A percentile compares a stretch with the other conserved stretches of the same genome.
Conservation (phyloP, 1,140 invertebrate genomes). For the Bombus superbus region DNA sequence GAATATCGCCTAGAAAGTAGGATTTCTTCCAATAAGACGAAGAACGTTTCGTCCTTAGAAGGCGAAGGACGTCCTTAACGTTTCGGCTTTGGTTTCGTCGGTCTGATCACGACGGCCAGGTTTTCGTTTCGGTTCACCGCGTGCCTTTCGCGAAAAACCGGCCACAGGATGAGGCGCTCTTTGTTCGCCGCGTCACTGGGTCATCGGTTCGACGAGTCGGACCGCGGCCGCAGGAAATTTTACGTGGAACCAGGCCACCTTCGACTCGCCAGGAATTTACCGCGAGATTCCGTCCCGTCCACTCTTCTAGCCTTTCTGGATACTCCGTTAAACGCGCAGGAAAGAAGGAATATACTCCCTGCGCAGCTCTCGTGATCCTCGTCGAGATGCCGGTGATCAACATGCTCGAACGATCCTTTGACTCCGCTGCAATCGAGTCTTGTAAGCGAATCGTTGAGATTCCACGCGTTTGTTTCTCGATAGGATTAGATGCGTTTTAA, state of each 20-base stretch:
- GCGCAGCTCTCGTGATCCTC: not conserved
- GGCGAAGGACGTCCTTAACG: not conserved
- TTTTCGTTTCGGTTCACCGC: conserved; percentile 26
- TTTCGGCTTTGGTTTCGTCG: not conserved
- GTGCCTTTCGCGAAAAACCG: conserved; percentile 42
- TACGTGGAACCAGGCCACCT: conserved; percentile 48
- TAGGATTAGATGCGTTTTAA: not conserved
- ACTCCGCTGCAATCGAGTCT: not conserved
- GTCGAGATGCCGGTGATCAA: conserved; percentile 13
- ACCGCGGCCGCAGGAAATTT: conserved; percentile 30
- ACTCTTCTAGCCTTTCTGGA: conserved; percentile 13
- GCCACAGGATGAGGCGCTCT: not conserved
- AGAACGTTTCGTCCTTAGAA: too few relatives aligned
- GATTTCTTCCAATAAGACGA: not conserved
- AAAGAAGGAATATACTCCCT: conserved; percentile 12
- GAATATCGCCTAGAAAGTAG: not conserved
- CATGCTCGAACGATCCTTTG: not conserved
- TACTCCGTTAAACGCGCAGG: conserved; percentile 16
- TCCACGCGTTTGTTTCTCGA: not conserved
- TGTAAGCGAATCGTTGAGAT: not conserved
- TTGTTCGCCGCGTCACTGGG: conserved; percentile 52
- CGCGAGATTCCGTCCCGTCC: conserved; percentile 46
- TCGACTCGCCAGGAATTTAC: conserved; percentile 45
- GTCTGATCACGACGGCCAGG: not conserved
- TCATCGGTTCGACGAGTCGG: conserved; percentile 33